phyloP scores from a whole-genome alignment of 2,113 vertebrate genomes.

The Phalacrocorax brasilianus region DNA sequence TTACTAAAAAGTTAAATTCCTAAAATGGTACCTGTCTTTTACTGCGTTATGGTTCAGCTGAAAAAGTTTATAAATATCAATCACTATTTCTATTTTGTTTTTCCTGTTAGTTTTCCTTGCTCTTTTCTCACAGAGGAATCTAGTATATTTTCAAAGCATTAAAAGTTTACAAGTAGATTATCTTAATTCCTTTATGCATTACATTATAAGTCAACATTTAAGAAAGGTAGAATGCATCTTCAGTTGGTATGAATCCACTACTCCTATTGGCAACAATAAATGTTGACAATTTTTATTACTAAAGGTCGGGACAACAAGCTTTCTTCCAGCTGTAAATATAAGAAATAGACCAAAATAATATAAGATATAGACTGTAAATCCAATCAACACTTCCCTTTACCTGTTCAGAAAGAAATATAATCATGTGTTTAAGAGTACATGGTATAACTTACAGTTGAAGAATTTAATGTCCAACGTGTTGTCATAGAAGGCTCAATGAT shows the following conservation, averaged over 20 bases:
- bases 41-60: background rate
- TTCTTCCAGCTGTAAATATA: background rate
- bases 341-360: background rate
- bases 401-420: background rate
- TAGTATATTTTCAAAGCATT: background rate
- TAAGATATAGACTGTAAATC: background rate
- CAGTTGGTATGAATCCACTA: background rate
- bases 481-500: background rate
- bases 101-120: background rate
- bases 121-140: background rate
- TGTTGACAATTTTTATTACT: background rate
- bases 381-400: background rate
- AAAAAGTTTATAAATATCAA: background rate
- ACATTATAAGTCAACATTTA: background rate
- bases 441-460: slow-evolving; percentile 9
- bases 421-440: background rate
- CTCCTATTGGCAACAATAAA: background rate
- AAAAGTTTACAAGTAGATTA: background rate
- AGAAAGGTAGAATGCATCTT: background rate
- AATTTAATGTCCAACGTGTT: slow-evolving; percentile 10
- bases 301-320: background rate
- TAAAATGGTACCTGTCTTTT: background rate
- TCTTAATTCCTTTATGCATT: background rate
- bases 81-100: background rate
- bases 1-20: background rate